Conservation (phyloP, 2,888 invertebrate genomes). For the Andrena camellia region DNA sequence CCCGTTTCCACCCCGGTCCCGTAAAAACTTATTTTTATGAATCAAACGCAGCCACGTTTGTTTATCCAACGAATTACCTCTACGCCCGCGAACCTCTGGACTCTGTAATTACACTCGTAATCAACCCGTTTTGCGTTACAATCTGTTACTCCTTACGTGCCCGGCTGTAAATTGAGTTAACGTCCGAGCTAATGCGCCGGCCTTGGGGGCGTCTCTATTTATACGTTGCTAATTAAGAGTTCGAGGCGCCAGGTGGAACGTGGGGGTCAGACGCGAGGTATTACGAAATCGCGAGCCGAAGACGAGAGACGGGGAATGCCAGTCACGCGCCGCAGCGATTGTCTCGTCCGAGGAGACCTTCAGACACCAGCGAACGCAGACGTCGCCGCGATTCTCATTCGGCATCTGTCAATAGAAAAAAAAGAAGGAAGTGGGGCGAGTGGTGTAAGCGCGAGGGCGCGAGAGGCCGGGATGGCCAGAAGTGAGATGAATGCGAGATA, state of each 20-base stretch:
- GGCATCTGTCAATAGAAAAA: constrained; percentile 29
- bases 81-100: background rate
- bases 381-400: constrained; percentile 23
- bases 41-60: constrained; percentile 17
- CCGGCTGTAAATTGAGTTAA: constrained; percentile 16
- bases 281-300: background rate
- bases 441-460: constrained; percentile 19
- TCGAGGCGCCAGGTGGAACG: background rate
- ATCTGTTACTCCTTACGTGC: constrained; percentile 26
- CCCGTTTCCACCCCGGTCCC: background rate
- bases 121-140: constrained; percentile 39
- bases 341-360: background rate
- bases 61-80: constrained; percentile 26
- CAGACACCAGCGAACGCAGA: background rate
- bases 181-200: constrained; percentile 6
- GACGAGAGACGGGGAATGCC: background rate
- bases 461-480: constrained; percentile 21
- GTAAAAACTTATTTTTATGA: constrained; percentile 50
- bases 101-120: constrained; percentile 49
- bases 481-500: constrained; percentile 52
- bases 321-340: background rate
- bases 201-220: background rate
- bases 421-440: constrained; percentile 2
- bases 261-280: too few species aligned
- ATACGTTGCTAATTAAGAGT: constrained; percentile 10